These are phyloP conservation scores for Neopelma chrysocephalum DNA, from an alignment of 2,797 vertebrate genomes.

Conservation along the genomic window DNA sequence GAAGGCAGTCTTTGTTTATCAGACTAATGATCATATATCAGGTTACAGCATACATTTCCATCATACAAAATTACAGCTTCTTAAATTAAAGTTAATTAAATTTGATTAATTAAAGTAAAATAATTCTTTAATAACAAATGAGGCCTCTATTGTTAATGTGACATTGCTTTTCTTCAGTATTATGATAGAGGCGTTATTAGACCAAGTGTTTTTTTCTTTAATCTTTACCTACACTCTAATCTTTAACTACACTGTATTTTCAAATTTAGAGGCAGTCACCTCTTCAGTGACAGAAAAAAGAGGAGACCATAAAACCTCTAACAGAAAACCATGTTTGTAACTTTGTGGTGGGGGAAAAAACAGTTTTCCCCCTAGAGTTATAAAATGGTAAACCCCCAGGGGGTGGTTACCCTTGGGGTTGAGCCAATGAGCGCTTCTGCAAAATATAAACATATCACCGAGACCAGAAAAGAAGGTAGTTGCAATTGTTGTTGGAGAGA, in stretches of 20 bases:
- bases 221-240: neutral
- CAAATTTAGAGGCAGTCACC: neutral
- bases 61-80: neutral
- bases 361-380: too few relatives aligned
- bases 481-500: too few relatives aligned
- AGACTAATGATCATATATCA: neutral
- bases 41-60: neutral
- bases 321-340: neutral
- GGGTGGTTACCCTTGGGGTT: too few relatives aligned
- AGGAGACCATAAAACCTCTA: neutral
- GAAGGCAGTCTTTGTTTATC: neutral
- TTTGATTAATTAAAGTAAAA: neutral
- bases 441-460: too few relatives aligned
- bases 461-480: too few relatives aligned
- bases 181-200: neutral
- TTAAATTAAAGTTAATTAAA: neutral
- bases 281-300: neutral
- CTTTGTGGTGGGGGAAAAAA: too few relatives aligned
- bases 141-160: neutral
- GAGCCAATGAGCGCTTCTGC: too few relatives aligned
- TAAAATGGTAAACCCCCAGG: too few relatives aligned
- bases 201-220: neutral
- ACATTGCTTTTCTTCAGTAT: neutral
- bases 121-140: neutral
- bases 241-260: neutral